phyloP scores from a whole-genome alignment of 2,888 invertebrate species.

The Brenthis daphne region DNA sequence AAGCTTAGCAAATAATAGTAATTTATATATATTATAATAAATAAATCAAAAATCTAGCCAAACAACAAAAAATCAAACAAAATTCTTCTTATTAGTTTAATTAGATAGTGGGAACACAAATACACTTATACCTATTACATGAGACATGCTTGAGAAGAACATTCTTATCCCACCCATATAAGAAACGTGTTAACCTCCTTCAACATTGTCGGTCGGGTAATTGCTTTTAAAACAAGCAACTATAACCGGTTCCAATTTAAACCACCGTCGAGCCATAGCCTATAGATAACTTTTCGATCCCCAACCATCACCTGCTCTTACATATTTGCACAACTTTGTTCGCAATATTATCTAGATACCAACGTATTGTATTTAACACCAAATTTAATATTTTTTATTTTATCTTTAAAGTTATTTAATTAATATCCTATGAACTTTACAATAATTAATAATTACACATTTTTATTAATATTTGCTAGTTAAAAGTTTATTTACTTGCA shows the following conservation, averaged over 20 bases:
- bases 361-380: too few species aligned
- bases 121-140: conserved; percentile 16
- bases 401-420: too few species aligned
- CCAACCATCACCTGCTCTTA: not conserved
- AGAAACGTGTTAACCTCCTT: conserved; percentile 34
- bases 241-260: conserved; percentile 54
- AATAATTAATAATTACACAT: too few species aligned
- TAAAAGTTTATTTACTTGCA: too few species aligned
- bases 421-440: too few species aligned
- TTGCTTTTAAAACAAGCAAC: conserved; percentile 46
- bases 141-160: conserved; percentile 18
- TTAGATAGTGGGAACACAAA: conserved; percentile 5
- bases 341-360: too few species aligned
- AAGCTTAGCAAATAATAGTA: too few species aligned
- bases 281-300: conserved; percentile 7
- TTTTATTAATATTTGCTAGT: too few species aligned
- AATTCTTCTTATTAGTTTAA: not conserved
- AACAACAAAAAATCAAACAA: not conserved
- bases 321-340: not conserved
- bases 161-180: conserved; percentile 33
- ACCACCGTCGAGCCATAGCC: conserved; percentile 42
- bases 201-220: conserved; percentile 39
- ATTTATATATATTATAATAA: too few species aligned
- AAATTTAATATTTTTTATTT: too few species aligned
- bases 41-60: not conserved